Percentiles rank a stretch among this genome's conserved stretches.
phyloP scores from a whole-genome alignment of 2,113 vertebrate species.

The Gymnarchus niloticus region DNA sequence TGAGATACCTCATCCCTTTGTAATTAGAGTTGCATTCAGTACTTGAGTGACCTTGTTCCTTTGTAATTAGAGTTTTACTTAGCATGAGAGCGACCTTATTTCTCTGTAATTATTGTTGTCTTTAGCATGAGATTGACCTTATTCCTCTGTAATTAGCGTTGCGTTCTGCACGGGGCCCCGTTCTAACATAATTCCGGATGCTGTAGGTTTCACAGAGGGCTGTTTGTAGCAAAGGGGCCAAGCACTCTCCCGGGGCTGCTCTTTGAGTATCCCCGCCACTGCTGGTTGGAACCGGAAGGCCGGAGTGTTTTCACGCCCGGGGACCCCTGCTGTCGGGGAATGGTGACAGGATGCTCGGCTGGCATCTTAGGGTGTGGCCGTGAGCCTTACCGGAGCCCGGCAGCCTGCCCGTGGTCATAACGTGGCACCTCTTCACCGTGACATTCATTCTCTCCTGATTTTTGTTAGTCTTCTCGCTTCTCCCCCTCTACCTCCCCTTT shows the following conservation, averaged over 20 bases:
- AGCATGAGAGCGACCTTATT: neutral
- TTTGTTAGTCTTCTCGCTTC: constrained; percentile 94
- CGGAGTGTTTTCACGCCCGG: too few species aligned
- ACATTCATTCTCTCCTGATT: constrained; percentile 78
- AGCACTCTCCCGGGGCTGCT: neutral
- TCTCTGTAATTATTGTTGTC: constrained; percentile 7
- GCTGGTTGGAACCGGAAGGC: too few species aligned
- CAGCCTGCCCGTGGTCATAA: neutral
- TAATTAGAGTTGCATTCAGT: constrained; percentile 1
- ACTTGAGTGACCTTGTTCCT: neutral
- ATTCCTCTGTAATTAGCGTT: constrained; percentile 8
- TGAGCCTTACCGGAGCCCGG: neutral
- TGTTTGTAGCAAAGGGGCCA: neutral
- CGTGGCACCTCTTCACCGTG: constrained; percentile 48
- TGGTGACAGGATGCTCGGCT: too few species aligned
- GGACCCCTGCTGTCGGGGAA: too few species aligned
- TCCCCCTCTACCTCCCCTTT: constrained; percentile 96
- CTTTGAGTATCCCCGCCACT: neutral
- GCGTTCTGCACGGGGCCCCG: neutral
- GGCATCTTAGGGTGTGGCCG: too few species aligned
- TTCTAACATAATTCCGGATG: neutral
- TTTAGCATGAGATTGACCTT: constrained; percentile 3
- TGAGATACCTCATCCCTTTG: neutral
- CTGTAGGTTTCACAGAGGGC: neutral
- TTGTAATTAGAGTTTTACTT: constrained; percentile 19